Evolutionary conservation across 2,888 invertebrate genomes (phyloP).

Genomic region (Mamestra brassicae): DNA sequence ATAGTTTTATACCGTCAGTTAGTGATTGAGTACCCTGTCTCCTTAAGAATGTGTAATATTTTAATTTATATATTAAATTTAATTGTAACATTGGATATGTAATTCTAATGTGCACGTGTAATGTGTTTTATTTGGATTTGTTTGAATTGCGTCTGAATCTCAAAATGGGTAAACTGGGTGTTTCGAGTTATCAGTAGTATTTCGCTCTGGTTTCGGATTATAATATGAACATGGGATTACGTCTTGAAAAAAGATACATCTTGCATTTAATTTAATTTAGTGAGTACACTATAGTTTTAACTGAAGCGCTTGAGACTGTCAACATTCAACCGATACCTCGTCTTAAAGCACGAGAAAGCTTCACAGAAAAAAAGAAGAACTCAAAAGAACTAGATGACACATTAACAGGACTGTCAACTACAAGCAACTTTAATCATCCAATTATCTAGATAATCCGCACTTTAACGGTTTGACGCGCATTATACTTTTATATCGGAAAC

Average conservation of each 20-base stretch:
- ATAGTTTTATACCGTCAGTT: background rate
- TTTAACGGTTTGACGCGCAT: slow-evolving; percentile 23
- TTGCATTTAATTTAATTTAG: background rate
- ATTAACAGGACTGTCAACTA: background rate
- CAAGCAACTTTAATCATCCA: slow-evolving; percentile 17
- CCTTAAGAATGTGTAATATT: too few relatives aligned
- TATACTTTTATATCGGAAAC: slow-evolving; percentile 18
- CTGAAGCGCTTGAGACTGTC: background rate
- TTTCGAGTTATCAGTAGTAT: background rate
- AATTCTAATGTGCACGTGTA: too few relatives aligned
- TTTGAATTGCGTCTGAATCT: background rate
- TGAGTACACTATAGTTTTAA: background rate
- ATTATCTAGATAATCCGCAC: slow-evolving; percentile 33
- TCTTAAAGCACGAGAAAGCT: too few relatives aligned
- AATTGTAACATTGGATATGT: too few relatives aligned
- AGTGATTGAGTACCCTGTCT: background rate
- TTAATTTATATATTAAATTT: too few relatives aligned
- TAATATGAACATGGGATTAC: too few relatives aligned
- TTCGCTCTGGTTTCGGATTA: background rate
- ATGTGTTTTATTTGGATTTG: too few relatives aligned
- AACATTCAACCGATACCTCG: background rate
- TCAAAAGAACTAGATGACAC: background rate
- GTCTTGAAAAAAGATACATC: background rate
- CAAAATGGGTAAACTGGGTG: background rate
- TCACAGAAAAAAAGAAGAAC: too few relatives aligned